phyloP scores from a whole-genome alignment of 2,797 vertebrate species.

The Mionectes olivaceus region DNA sequence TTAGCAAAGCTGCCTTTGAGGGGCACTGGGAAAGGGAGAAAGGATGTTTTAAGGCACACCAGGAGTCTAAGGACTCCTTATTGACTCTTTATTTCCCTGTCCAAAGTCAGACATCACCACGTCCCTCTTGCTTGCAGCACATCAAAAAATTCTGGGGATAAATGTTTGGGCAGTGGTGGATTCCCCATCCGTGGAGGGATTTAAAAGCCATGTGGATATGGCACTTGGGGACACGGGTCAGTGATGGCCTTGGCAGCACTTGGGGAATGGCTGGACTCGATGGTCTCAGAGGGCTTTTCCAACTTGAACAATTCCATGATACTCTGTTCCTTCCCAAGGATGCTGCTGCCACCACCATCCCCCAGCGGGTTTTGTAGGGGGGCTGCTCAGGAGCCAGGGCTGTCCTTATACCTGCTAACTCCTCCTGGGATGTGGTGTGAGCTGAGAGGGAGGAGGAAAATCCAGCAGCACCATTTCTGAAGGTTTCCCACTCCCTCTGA shows the following conservation, averaged over 20 bases:
- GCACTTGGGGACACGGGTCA: rapidly evolving
- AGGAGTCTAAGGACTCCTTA: background rate
- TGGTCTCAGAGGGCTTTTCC: background rate
- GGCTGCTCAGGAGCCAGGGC: background rate
- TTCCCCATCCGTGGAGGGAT: background rate
- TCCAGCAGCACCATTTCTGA: background rate
- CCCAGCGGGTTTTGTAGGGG: background rate
- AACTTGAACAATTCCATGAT: background rate
- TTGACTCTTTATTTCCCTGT: background rate
- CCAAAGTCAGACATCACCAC: background rate
- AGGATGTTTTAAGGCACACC: background rate
- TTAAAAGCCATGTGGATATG: background rate
- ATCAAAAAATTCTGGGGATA: background rate
- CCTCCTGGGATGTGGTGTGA: background rate
- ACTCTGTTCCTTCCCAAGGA: background rate
- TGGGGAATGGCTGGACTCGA: background rate
- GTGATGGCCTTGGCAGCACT: background rate
- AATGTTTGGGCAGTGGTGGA: background rate
- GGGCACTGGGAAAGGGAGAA: background rate
- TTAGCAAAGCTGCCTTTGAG: background rate
- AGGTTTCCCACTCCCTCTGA: background rate
- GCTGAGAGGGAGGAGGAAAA: background rate
- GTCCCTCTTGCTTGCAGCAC: background rate
- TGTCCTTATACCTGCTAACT: background rate
- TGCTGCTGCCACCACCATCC: background rate